A percentile compares a stretch with the other conserved stretches of the same genome.
phyloP scores from a whole-genome alignment of 2,113 vertebrate species.

The Eurypyga helias region DNA sequence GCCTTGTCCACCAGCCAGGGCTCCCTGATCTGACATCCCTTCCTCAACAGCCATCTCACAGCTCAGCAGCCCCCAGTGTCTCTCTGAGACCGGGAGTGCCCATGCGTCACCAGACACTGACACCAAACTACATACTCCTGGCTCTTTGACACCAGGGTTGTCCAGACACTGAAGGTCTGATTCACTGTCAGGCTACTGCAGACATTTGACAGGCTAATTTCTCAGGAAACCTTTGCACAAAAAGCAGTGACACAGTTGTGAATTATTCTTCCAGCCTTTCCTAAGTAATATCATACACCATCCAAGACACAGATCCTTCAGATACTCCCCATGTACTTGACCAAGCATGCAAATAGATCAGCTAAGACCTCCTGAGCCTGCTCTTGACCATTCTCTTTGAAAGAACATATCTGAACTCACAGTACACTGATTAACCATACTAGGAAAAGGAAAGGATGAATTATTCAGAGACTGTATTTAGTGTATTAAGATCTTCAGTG shows the following conservation, averaged over 20 bases:
- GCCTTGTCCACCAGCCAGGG: rapidly evolving
- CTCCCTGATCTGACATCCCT: neutral
- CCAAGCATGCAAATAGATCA: neutral
- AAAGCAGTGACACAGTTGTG: neutral
- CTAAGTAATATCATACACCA: neutral
- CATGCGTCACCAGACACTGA: neutral
- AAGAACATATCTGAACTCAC: neutral
- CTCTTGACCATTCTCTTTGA: neutral
- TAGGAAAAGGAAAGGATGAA: neutral
- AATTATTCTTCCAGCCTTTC: neutral
- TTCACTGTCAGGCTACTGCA: neutral
- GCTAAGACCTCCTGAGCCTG: neutral
- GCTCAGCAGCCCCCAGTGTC: neutral
- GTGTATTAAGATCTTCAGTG: neutral
- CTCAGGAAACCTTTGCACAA: neutral
- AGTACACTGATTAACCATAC: neutral
- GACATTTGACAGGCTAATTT: neutral
- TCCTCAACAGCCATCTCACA: neutral
- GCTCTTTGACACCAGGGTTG: neutral
- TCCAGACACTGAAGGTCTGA: neutral
- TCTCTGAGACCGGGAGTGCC: neutral
- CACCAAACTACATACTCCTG: neutral
- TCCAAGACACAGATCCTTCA: neutral
- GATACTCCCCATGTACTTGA: neutral
- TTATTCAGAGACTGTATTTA: neutral